Percentiles rank a stretch among this genome's conserved stretches.
These are phyloP conservation scores for Podilymbus podiceps DNA, from an alignment of 2,113 vertebrate genomes.

Conservation along the genomic window DNA sequence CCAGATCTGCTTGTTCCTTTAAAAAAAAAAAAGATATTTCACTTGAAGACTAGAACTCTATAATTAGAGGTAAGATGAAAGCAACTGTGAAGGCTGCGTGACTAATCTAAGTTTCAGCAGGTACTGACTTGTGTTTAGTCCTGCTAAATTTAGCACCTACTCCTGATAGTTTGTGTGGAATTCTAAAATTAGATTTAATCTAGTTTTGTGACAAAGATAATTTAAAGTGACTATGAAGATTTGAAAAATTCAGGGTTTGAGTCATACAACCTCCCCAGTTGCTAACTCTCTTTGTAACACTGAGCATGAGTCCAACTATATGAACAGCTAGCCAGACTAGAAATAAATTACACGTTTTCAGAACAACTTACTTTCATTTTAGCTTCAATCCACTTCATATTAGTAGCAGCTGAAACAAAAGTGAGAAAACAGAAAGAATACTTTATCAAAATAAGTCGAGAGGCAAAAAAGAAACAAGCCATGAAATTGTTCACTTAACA, in stretches of 20 bases:
- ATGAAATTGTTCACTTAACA: not conserved
- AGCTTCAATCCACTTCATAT: constrained; percentile 99
- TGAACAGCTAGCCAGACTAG: not conserved
- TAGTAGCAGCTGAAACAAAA: constrained; percentile 90
- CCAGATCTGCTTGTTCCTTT: not conserved
- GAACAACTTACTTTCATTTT: constrained; percentile 94
- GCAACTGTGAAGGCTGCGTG: not conserved
- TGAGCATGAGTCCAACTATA: not conserved
- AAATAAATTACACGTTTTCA: constrained; percentile 11
- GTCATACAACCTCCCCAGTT: not conserved
- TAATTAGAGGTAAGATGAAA: constrained; percentile 44
- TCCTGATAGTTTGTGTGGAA: constrained; percentile 1
- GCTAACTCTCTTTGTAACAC: rapidly evolving
- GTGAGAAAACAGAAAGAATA: constrained; percentile 20
- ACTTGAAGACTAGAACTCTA: not conserved
- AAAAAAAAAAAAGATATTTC: not conserved
- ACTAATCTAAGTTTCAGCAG: not conserved
- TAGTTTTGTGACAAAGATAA: not conserved
- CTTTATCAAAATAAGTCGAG: not conserved
- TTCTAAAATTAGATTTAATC: constrained; percentile 15
- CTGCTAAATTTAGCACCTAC: constrained; percentile 22
- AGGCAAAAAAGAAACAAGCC: not conserved
- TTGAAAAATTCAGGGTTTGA: not conserved
- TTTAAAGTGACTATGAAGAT: not conserved
- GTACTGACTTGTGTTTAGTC: constrained; percentile 2